Conservation (phyloP, 2,113 vertebrate species). For the Brienomyrus brachyistius region DNA sequence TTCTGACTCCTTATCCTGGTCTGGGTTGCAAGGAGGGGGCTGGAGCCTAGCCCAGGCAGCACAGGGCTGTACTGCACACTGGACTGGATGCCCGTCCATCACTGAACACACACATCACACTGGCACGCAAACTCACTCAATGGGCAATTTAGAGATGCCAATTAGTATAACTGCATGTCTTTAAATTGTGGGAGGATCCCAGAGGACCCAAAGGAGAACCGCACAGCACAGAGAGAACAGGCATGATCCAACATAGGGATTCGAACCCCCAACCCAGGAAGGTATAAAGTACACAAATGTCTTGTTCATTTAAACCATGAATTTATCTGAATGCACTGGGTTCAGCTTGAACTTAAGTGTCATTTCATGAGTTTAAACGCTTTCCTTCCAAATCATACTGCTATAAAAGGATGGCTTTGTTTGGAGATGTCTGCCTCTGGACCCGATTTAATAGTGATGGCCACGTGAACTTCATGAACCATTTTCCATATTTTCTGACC, state of each 20-base stretch:
- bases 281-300: not conserved
- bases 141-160: not conserved
- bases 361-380: not conserved
- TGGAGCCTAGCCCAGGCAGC: not conserved
- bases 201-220: not conserved
- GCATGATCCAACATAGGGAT: not conserved
- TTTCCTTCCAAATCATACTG: not conserved
- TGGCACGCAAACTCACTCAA: not conserved
- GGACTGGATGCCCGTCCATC: not conserved
- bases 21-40: not conserved
- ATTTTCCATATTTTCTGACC: no score
- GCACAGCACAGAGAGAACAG: not conserved
- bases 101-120: not conserved
- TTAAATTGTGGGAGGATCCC: not conserved
- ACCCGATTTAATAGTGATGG: not conserved
- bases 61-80: not conserved
- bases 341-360: not conserved
- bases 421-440: not conserved
- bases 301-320: not conserved
- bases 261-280: not conserved
- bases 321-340: not conserved
- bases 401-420: not conserved
- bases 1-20: not conserved
- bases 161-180: not conserved
- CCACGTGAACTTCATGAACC: no score